Evolutionary conservation across 2,797 vertebrate species (phyloP).

Genomic region (Podargus strigoides): DNA sequence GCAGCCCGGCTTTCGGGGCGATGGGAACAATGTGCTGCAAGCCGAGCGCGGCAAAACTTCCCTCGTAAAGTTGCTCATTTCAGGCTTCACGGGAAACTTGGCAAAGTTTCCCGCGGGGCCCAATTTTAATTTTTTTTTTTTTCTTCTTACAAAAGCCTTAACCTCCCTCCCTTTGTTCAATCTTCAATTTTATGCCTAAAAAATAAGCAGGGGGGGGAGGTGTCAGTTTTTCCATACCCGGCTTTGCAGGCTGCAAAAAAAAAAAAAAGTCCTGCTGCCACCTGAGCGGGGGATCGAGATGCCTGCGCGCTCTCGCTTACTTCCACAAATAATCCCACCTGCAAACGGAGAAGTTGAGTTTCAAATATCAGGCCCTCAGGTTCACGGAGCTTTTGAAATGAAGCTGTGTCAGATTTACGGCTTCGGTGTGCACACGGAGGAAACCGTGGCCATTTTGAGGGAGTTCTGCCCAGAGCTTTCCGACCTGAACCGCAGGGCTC

Average conservation of each 20-base stretch:
- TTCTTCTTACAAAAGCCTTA: not conserved
- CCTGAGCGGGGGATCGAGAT: conserved; percentile 47
- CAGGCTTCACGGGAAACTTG: not conserved
- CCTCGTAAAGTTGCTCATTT: conserved; percentile 34
- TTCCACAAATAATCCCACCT: conserved; percentile 64
- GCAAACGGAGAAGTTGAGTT: conserved; percentile 40
- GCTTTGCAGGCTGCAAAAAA: conserved; percentile 15
- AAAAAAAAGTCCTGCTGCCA: conserved; percentile 26
- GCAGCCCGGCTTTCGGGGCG: not conserved
- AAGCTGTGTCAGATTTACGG: conserved; percentile 54
- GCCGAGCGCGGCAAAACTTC: conserved; percentile 6
- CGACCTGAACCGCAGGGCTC: not conserved
- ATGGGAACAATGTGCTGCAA: conserved; percentile 12
- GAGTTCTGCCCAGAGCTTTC: not conserved
- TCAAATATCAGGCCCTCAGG: conserved; percentile 51
- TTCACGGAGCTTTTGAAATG: conserved; percentile 3
- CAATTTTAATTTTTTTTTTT: not conserved
- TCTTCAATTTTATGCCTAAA: conserved; percentile 10
- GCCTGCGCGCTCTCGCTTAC: conserved; percentile 26
- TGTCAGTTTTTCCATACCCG: not conserved
- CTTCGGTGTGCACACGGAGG: not conserved
- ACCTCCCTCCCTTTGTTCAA: conserved; percentile 41
- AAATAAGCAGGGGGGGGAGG: not conserved
- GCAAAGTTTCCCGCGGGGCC: conserved; percentile 29
- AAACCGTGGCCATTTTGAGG: conserved; percentile 43